A percentile compares a stretch with the other conserved stretches of the same genome.
These are phyloP conservation scores for Paratilapia polleni DNA, from an alignment of 2,113 vertebrate genomes.

Conservation along the genomic window DNA sequence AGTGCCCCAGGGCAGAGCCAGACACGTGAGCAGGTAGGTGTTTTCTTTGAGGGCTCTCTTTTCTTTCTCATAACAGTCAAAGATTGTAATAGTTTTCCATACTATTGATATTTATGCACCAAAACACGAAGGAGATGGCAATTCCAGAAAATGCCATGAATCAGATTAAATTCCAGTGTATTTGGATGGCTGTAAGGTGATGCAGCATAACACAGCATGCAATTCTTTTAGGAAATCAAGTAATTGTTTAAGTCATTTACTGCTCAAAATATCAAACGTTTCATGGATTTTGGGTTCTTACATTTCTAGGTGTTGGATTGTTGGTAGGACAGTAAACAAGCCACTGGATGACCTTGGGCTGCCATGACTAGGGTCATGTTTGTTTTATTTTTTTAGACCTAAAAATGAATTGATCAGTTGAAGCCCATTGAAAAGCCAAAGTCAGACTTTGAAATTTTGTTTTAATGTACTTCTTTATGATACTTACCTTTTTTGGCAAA, in stretches of 20 bases:
- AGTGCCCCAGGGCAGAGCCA: constrained; percentile 3
- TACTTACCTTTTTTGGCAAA: background rate
- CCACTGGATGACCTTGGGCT: background rate
- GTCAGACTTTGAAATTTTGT: background rate
- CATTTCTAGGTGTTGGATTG: background rate
- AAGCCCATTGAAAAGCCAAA: background rate
- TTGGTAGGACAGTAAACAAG: background rate
- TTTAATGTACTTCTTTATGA: background rate
- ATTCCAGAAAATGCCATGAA: background rate
- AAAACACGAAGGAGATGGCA: background rate
- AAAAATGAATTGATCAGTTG: background rate
- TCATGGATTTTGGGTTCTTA: no score
- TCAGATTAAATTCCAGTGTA: background rate
- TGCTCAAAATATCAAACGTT: background rate
- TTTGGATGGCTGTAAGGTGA: background rate
- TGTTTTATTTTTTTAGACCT: background rate
- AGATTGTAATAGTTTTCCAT: background rate
- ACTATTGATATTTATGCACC: background rate
- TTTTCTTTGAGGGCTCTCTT: background rate
- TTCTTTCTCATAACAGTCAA: background rate
- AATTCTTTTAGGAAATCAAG: background rate
- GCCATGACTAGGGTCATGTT: background rate
- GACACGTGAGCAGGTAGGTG: constrained; percentile 1
- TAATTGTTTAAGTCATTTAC: background rate
- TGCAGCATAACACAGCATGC: background rate